Percentiles rank a stretch among this genome's conserved stretches.
These are phyloP conservation scores for Sebastes minor DNA, from an alignment of 2,797 vertebrate genomes.

Conservation along the genomic window DNA sequence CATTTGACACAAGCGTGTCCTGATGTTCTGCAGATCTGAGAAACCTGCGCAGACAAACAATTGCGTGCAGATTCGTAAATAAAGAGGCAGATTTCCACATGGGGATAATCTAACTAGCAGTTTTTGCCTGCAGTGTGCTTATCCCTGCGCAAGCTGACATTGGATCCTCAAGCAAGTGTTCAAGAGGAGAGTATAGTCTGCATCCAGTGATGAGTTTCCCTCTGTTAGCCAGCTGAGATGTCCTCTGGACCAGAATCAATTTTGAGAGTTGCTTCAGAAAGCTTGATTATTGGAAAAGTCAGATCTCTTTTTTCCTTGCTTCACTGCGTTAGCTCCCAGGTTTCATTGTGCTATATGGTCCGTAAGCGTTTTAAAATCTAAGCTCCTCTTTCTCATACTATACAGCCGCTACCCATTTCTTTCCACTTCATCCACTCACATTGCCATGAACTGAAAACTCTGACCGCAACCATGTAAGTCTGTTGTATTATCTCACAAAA, in stretches of 20 bases:
- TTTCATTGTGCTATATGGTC: background rate
- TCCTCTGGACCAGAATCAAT: background rate
- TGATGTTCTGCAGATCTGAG: background rate
- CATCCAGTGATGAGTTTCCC: background rate
- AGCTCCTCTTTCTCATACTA: background rate
- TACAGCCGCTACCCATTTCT: background rate
- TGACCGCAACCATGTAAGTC: background rate
- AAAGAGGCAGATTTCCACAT: background rate
- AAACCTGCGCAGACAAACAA: background rate
- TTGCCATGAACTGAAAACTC: background rate
- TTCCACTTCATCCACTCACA: background rate
- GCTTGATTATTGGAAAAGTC: constrained; percentile 4
- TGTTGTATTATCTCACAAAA: background rate
- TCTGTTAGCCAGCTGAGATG: background rate
- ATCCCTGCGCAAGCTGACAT: background rate
- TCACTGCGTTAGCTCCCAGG: background rate
- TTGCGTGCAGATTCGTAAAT: background rate
- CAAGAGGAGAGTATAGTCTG: background rate
- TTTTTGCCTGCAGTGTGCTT: background rate
- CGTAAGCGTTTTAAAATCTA: background rate
- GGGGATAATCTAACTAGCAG: background rate
- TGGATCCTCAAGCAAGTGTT: background rate
- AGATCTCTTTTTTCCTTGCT: background rate
- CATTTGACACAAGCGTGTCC: background rate
- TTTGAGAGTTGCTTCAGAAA: background rate